Conservation (phyloP, 1,140 invertebrate species). For the Drosophila navojoa region DNA sequence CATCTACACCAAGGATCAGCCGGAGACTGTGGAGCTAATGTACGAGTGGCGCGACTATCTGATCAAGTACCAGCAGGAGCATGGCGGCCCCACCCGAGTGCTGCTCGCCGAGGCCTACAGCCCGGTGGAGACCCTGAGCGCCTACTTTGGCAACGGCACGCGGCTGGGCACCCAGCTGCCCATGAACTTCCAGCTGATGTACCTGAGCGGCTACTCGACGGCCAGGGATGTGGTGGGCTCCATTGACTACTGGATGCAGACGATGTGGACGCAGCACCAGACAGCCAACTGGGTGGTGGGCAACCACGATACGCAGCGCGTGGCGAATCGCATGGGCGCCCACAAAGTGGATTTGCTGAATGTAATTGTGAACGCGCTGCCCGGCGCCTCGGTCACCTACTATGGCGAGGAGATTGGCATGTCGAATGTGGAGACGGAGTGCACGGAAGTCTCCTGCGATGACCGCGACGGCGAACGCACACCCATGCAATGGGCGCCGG, state of each 20-base stretch:
- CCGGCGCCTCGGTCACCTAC: constrained; percentile 90
- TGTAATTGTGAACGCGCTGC: constrained; percentile 88
- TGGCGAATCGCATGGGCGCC: constrained; percentile 86
- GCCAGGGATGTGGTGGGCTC: constrained; percentile 80
- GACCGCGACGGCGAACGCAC: constrained; percentile 86
- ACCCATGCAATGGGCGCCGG: constrained; percentile 88
- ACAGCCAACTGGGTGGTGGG: constrained; percentile 85
- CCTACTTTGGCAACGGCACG: constrained; percentile 86
- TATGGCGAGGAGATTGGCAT: constrained; percentile 94
- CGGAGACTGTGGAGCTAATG: constrained; percentile 85
- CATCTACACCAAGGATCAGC: constrained; percentile 85
- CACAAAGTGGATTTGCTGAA: constrained; percentile 87
- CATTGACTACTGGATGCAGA: constrained; percentile 84
- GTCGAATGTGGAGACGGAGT: constrained; percentile 86
- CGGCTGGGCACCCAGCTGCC: constrained; percentile 85
- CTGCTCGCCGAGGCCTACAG: constrained; percentile 90
- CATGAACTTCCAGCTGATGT: constrained; percentile 86
- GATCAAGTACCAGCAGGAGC: constrained; percentile 83
- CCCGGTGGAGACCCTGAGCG: constrained; percentile 83
- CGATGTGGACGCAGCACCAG: constrained; percentile 84
- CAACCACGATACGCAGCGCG: constrained; percentile 87
- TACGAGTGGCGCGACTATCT: constrained; percentile 85
- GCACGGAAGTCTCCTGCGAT: constrained; percentile 84
- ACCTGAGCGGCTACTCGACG: constrained; percentile 78
- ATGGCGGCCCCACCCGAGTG: constrained; percentile 85